These are phyloP conservation scores for Yponomeuta sedellus DNA, from an alignment of 2,888 invertebrate genomes.

Conservation along the genomic window DNA sequence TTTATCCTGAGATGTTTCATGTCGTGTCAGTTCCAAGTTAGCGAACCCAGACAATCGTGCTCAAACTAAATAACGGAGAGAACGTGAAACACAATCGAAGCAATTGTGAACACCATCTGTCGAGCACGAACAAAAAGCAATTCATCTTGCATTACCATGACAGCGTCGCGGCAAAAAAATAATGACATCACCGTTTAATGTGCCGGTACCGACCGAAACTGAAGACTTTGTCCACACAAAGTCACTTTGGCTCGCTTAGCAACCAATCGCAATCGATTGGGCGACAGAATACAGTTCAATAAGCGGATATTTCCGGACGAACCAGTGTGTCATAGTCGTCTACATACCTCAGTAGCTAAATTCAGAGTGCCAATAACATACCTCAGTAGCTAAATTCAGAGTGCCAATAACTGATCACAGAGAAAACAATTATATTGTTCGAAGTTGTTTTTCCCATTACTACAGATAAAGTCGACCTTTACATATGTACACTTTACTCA, in stretches of 20 bases:
- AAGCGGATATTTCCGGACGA: constrained; percentile 46
- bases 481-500: too few relatives aligned
- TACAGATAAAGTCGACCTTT: too few relatives aligned
- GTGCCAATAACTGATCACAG: too few relatives aligned
- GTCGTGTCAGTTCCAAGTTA: neutral
- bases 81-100: constrained; percentile 47
- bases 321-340: constrained; percentile 34
- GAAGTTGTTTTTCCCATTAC: too few relatives aligned
- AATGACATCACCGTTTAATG: constrained; percentile 59
- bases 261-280: constrained; percentile 43
- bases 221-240: constrained; percentile 21
- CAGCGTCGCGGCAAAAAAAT: constrained; percentile 53
- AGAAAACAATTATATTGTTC: too few relatives aligned
- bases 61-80: constrained; percentile 24
- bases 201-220: constrained; percentile 28
- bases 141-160: constrained; percentile 56
- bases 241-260: constrained; percentile 28
- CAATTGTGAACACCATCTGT: constrained; percentile 50
- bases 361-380: too few relatives aligned
- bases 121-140: constrained; percentile 58
- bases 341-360: neutral
- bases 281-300: constrained; percentile 55
- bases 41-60: neutral
- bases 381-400: neutral
- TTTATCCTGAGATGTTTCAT: constrained; percentile 23